phyloP scores from a whole-genome alignment of 2,113 vertebrate genomes.

The Xenus cinereus region DNA sequence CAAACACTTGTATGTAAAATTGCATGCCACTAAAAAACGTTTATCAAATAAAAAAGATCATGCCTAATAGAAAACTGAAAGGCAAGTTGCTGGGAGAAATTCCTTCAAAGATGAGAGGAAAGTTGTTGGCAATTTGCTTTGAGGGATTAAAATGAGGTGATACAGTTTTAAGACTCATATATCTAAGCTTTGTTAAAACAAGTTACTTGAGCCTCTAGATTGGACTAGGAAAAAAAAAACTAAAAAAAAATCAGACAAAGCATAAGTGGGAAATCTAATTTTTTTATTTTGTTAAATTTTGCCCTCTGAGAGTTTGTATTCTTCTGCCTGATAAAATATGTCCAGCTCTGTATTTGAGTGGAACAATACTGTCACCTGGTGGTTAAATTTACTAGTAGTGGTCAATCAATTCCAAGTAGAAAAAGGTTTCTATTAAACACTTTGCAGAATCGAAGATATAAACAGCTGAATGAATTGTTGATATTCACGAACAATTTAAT shows the following conservation, averaged over 20 bases:
- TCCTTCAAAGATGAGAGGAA: background rate
- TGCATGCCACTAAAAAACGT: no score
- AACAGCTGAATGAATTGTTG: background rate
- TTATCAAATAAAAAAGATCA: background rate
- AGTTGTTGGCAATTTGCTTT: background rate
- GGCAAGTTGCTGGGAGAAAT: background rate
- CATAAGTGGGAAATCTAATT: background rate
- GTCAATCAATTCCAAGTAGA: background rate
- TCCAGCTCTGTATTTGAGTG: background rate
- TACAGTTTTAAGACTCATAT: background rate
- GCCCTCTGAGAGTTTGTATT: background rate
- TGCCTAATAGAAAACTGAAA: background rate
- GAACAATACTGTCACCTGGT: conserved; percentile 65
- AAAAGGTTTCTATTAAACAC: background rate
- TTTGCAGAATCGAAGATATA: background rate
- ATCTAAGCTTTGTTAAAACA: background rate
- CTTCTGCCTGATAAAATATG: background rate
- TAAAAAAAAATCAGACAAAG: background rate
- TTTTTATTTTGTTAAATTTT: background rate
- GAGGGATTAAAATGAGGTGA: conserved; percentile 22
- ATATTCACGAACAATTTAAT: background rate
- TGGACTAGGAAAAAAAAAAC: background rate
- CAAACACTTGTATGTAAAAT: background rate
- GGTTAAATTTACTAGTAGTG: background rate
- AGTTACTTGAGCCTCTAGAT: background rate